phyloP scores from a whole-genome alignment of 2,113 vertebrate genomes.

The Nothocercus julius region DNA sequence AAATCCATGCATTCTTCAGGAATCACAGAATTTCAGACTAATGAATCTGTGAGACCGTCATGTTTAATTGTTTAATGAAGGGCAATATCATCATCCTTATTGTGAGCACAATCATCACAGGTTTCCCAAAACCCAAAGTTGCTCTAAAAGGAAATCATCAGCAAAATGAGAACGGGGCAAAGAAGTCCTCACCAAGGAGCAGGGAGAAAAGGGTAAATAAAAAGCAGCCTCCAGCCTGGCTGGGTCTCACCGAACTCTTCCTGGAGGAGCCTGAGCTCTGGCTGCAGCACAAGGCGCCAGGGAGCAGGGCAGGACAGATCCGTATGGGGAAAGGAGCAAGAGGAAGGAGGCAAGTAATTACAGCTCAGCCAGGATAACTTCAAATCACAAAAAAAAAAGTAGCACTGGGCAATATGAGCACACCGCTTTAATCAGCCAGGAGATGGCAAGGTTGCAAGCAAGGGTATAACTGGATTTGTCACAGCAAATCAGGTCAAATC shows the following conservation, averaged over 20 bases:
- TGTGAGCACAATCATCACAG: background rate
- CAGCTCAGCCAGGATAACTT: background rate
- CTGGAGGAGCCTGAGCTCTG: background rate
- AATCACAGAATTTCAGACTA: background rate
- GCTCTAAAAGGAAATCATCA: background rate
- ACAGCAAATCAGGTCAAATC: background rate
- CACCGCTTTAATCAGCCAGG: background rate
- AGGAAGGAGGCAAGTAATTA: background rate
- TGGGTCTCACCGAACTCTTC: background rate
- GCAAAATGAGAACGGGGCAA: background rate
- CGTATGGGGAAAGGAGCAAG: background rate
- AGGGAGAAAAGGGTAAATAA: background rate
- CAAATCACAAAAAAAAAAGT: background rate
- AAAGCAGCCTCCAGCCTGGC: too few relatives aligned
- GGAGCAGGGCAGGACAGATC: background rate
- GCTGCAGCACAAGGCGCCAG: background rate
- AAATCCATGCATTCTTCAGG: background rate
- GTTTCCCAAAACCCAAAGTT: too few relatives aligned
- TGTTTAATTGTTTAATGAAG: background rate
- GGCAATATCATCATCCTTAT: background rate
- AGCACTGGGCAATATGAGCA: background rate
- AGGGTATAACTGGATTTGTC: background rate
- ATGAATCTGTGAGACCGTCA: too few relatives aligned
- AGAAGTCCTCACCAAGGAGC: background rate
- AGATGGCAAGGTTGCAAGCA: background rate